These are phyloP conservation scores for Epicauta chinensis DNA, from an alignment of 1,140 invertebrate species.

Conservation along the genomic window DNA sequence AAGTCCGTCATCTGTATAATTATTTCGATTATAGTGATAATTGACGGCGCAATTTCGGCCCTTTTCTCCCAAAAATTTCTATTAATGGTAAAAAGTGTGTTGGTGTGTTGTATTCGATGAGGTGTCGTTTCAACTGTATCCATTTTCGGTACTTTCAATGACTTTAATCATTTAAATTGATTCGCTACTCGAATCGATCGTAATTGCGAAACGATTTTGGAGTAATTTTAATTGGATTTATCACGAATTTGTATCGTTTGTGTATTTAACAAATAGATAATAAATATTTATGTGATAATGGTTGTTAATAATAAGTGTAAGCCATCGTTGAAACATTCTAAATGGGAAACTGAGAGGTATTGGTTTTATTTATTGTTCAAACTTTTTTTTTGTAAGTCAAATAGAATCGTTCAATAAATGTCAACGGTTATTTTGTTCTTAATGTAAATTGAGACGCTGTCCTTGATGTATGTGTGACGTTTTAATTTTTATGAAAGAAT, in stretches of 20 bases:
- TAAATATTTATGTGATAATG: slow-evolving; percentile 23
- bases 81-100: slow-evolving; percentile 17
- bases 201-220: background rate
- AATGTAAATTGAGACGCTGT: background rate
- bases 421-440: background rate
- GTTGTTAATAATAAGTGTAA: slow-evolving; percentile 26
- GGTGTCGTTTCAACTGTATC: slow-evolving; percentile 14
- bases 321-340: slow-evolving; percentile 4
- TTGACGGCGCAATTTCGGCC: background rate
- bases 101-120: slow-evolving; percentile 24
- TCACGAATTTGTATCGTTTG: slow-evolving; percentile 16
- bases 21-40: background rate
- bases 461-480: too few relatives aligned
- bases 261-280: slow-evolving; percentile 2
- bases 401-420: background rate
- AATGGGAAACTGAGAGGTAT: slow-evolving; percentile 22
- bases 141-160: slow-evolving; percentile 31
- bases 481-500: too few relatives aligned
- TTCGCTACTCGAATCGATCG: background rate
- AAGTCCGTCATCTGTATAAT: background rate
- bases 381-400: background rate
- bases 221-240: background rate
- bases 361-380: too few relatives aligned
- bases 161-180: slow-evolving; percentile 3
- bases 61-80: background rate